phyloP scores from a whole-genome alignment of 1,140 invertebrate genomes.

The Onthophagus taurus region DNA sequence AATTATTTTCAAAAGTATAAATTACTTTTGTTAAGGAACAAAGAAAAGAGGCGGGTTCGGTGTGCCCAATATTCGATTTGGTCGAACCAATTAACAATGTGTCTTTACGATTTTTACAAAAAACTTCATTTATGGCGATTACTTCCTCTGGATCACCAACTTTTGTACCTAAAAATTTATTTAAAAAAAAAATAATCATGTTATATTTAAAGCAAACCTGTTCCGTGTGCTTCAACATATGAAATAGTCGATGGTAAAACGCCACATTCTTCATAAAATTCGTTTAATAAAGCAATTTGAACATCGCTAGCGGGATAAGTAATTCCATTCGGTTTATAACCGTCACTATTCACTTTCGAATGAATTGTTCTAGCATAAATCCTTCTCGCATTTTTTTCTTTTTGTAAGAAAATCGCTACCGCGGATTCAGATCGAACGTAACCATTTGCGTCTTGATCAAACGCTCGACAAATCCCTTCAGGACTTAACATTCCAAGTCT shows the following conservation, averaged over 20 bases:
- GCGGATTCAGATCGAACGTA: conserved; percentile 72
- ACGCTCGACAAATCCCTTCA: conserved; percentile 82
- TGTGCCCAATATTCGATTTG: conserved; percentile 91
- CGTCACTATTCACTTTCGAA: conserved; percentile 69
- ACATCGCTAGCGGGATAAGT: conserved; percentile 79
- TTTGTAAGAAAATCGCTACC: conserved; percentile 70
- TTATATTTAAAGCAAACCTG: conserved; percentile 36
- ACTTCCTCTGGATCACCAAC: conserved; percentile 85
- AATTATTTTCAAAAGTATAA: conserved; percentile 62
- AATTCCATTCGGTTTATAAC: conserved; percentile 66
- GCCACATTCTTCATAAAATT: conserved; percentile 51
- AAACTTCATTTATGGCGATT: conserved; percentile 71
- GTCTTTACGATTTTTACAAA: conserved; percentile 55
- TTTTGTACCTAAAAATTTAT: conserved; percentile 45
- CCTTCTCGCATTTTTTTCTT: conserved; percentile 64
- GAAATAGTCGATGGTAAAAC: conserved; percentile 49
- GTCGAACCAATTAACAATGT: conserved; percentile 80
- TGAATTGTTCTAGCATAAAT: conserved; percentile 50
- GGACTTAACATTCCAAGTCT: conserved; percentile 74
- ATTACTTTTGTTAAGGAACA: conserved; percentile 68
- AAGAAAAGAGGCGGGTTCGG: conserved; percentile 81
- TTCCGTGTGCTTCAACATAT: conserved; percentile 67
- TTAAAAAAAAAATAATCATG: no score
- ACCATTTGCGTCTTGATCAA: conserved; percentile 73
- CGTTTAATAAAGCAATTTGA: conserved; percentile 65